Percentiles rank a stretch among this genome's conserved stretches.
These are phyloP conservation scores for Erithacus rubecula DNA, from an alignment of 2,797 vertebrate genomes.

Conservation along the genomic window DNA sequence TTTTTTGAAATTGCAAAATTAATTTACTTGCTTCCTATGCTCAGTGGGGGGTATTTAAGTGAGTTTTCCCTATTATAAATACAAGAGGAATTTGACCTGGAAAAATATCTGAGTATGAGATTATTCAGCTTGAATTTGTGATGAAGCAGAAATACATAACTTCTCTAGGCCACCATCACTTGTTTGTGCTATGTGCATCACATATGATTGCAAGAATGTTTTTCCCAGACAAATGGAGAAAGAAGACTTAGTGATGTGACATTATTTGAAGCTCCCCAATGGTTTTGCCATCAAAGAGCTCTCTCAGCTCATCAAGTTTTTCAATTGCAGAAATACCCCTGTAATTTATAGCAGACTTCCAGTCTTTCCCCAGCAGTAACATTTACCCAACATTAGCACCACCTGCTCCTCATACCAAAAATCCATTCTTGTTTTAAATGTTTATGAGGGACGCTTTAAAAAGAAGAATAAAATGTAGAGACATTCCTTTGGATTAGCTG, in stretches of 20 bases:
- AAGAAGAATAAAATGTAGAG: neutral
- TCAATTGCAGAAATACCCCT: constrained; percentile 14
- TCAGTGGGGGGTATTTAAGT: neutral
- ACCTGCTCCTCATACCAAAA: constrained; percentile 57
- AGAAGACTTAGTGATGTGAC: constrained; percentile 11
- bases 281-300: neutral
- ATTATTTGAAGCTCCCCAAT: constrained; percentile 1
- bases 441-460: constrained; percentile 28
- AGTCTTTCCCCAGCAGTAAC: constrained; percentile 50
- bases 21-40: neutral
- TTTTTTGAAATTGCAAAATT: neutral
- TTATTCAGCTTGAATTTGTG: neutral
- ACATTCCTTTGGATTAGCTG: constrained; percentile 11
- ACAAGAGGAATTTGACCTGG: neutral
- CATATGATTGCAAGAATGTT: constrained; percentile 12
- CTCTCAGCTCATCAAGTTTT: neutral
- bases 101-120: neutral
- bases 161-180: neutral
- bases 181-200: neutral
- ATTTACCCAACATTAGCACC: constrained; percentile 52
- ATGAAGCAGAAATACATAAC: neutral
- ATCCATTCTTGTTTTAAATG: constrained; percentile 50
- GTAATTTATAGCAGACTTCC: constrained; percentile 56
- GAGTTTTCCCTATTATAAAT: neutral
- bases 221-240: constrained; percentile 16